These are phyloP conservation scores for Platysteira castanea DNA, from an alignment of 2,113 vertebrate species.

Conservation along the genomic window DNA sequence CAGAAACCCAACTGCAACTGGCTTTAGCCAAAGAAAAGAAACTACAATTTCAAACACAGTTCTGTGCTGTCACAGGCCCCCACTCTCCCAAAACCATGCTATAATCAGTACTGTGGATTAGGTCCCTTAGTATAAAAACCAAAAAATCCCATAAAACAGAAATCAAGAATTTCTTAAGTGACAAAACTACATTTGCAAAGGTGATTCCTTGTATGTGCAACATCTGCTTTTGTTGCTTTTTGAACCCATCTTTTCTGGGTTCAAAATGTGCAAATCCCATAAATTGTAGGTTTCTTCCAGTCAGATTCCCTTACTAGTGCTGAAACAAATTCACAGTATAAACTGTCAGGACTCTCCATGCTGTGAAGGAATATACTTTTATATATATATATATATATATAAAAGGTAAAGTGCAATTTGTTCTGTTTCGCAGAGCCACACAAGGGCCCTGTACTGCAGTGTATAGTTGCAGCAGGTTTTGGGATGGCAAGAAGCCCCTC, in stretches of 20 bases:
- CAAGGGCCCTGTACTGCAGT: not conserved
- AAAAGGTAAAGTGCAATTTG: constrained; percentile 53
- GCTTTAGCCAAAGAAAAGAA: not conserved
- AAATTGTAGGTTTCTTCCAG: not conserved
- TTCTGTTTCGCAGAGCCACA: not conserved
- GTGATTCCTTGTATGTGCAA: not conserved
- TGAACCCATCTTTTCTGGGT: not conserved
- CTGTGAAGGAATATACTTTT: not conserved
- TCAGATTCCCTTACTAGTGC: constrained; percentile 1
- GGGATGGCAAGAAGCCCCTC: not conserved
- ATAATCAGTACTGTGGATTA: not conserved
- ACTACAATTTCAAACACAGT: not conserved
- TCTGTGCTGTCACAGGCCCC: not conserved
- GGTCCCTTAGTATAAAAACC: not conserved
- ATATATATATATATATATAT: not conserved
- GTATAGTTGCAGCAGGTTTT: not conserved
- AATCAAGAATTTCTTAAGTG: not conserved
- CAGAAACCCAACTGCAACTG: not conserved
- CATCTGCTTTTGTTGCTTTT: not conserved
- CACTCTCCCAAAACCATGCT: not conserved
- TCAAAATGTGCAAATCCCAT: not conserved
- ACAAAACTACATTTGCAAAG: not conserved
- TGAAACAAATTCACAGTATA: constrained; percentile 47
- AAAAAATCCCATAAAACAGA: not conserved
- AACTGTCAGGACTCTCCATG: not conserved